A percentile compares a stretch with the other conserved stretches of the same genome.
Evolutionary conservation across 2,797 vertebrate genomes (phyloP).

Genomic region (Euphonia xanthogaster): DNA sequence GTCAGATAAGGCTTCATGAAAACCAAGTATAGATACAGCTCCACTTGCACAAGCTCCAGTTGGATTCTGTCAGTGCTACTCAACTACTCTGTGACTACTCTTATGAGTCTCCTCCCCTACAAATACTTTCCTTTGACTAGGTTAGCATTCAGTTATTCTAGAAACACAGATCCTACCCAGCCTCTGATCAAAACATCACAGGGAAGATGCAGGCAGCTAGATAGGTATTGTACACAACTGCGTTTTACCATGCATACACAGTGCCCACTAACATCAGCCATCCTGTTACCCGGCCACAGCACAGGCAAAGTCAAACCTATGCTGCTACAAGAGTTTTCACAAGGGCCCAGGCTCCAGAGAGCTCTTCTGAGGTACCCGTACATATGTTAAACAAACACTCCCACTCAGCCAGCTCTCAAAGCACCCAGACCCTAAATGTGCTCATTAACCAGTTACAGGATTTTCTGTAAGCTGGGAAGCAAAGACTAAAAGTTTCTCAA

Average conservation of each 20-base stretch:
- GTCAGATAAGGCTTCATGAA: neutral
- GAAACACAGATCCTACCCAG: neutral
- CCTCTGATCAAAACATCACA: neutral
- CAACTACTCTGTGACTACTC: neutral
- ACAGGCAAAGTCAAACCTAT: neutral
- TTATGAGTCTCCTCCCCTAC: neutral
- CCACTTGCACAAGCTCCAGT: rapidly evolving
- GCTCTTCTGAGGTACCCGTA: neutral
- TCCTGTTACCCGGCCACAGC: neutral
- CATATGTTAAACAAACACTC: neutral
- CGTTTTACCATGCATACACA: neutral
- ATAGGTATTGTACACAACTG: neutral
- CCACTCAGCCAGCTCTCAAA: neutral
- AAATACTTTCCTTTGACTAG: neutral
- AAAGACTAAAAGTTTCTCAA: neutral
- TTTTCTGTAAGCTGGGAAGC: neutral
- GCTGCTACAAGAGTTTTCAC: neutral
- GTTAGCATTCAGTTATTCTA: neutral
- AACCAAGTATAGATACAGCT: neutral
- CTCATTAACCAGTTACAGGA: neutral
- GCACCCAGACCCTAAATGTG: neutral
- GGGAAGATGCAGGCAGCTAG: neutral
- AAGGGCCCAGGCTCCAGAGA: neutral
- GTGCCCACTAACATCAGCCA: neutral
- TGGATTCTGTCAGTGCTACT: neutral